Base-by-base conservation (phyloP, 2,888 invertebrate species). In the Morpho achilles region DNA sequence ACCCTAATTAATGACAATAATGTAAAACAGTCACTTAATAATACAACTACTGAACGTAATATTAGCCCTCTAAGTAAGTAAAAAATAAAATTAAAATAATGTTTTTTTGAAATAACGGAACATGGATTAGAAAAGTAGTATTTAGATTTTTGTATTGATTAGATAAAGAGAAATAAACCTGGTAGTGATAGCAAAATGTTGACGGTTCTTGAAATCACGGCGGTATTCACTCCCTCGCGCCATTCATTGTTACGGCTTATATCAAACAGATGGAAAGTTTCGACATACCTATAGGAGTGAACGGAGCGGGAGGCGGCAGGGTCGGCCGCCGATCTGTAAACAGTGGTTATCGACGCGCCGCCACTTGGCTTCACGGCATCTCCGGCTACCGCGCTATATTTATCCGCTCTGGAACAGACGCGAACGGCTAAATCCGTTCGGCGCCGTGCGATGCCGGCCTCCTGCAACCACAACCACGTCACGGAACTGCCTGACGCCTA, bases 401-500 rank as follows among this genome's bases (percentile, higher is more conserved):
- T 88, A 88, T 84, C 87, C 84, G 78, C 78, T 75, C 79, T 85
- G 87, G 85, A 84, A 84, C 81, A 81, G 86, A 84, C 85, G 86
- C 82, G 84, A 69, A 68, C 69, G 84, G 84, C 87, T 87, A 87
- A 85, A 85, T 87, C 82, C 84, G 85, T 85, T 80, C 82, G 85
- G 87, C 87, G 85, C 85, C 84, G 83, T 79, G 71, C 73, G 82
- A 79, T 80, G 80, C 83, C 84, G 83, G 79, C 80, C 84, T 87
- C 87, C 89, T 89, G 89, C 81, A 88, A 88, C 85, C 84, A 88
- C 85, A 88, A 86, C 79, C 84, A 85, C 81, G 87, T 87, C 86
- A 87, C 85, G 79, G 74, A 73, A 77, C 74, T 76, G 76, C 76
- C 77, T 74, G 75, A 67, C 73, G 77, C 75, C 72, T 73, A 75